Evolutionary conservation across 2,888 invertebrate species (phyloP).

Genomic region (Nudaria mundana): DNA sequence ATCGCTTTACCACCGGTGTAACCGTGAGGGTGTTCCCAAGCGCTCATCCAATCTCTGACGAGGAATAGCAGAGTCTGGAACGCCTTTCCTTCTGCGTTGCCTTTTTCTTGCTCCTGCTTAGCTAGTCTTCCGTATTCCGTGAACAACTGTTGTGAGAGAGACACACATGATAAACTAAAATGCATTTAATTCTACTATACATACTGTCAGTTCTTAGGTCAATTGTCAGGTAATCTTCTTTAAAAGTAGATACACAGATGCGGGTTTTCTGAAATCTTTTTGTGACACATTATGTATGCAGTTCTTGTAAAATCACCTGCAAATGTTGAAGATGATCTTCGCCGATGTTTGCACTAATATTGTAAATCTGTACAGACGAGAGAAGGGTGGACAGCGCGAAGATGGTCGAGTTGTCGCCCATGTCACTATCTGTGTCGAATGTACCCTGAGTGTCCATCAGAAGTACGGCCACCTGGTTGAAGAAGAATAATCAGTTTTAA

Average conservation of each 20-base stretch:
- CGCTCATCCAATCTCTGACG: slow-evolving; percentile 97
- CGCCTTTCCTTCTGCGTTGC: slow-evolving; percentile 87
- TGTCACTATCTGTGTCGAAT: slow-evolving; percentile 97
- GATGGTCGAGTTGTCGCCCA: slow-evolving; percentile 93
- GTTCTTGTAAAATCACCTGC: slow-evolving; percentile 71
- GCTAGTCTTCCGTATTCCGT: slow-evolving; percentile 98
- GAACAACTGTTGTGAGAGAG: slow-evolving; percentile 89
- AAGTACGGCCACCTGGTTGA: slow-evolving; percentile 86
- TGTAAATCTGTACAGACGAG: slow-evolving; percentile 96
- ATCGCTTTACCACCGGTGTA: slow-evolving; percentile 92
- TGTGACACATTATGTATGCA: too few relatives aligned
- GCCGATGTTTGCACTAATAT: slow-evolving; percentile 96
- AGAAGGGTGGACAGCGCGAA: slow-evolving; percentile 91
- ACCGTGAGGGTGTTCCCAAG: slow-evolving; percentile 95
- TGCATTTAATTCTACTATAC: not conserved
- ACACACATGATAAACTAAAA: not conserved
- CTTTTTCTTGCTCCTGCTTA: too few relatives aligned
- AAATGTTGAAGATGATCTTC: slow-evolving; percentile 98
- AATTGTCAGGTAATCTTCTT: too few relatives aligned
- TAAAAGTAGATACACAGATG: too few relatives aligned
- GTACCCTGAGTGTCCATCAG: slow-evolving; percentile 96
- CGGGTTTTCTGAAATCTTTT: too few relatives aligned
- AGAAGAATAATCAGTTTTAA: not conserved
- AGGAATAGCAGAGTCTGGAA: slow-evolving; percentile 93
- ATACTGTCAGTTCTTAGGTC: too few relatives aligned